Evolutionary conservation across 2,888 invertebrate species (phyloP).

Genomic region (Monopis laevigella): DNA sequence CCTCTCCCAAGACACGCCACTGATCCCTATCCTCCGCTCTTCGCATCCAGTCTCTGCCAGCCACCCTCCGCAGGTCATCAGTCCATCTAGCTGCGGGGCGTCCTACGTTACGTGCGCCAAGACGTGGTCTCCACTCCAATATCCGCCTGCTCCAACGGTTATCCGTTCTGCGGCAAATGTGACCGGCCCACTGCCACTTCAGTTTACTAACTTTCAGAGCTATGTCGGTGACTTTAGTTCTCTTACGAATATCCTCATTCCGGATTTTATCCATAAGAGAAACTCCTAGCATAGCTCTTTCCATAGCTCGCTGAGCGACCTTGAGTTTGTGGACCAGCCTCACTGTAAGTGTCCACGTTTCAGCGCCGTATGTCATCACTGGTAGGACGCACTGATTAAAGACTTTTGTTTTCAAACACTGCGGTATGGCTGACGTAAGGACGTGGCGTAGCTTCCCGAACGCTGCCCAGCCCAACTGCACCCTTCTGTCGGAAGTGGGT

Average conservation of each 20-base stretch:
- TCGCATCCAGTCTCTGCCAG: constrained; percentile 11
- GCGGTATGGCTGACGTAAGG: constrained; percentile 6
- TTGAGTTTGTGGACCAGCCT: constrained; percentile 13
- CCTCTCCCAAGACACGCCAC: constrained; percentile 13
- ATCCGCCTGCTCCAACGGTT: constrained; percentile 10
- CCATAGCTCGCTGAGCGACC: constrained; percentile 17
- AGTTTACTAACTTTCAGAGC: constrained; percentile 16
- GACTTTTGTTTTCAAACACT: constrained; percentile 11
- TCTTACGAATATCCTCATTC: constrained; percentile 12
- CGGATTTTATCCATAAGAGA: constrained; percentile 8
- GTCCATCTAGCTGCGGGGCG: constrained; percentile 11
- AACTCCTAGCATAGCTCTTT: constrained; percentile 17
- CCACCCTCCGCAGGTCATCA: constrained; percentile 11
- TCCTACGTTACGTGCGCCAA: too few relatives aligned
- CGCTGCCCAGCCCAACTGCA: constrained; percentile 19
- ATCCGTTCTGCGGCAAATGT: constrained; percentile 14
- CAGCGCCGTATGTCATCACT: constrained; percentile 18
- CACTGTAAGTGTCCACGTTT: constrained; percentile 18
- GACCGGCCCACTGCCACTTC: constrained; percentile 14
- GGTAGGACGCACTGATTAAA: constrained; percentile 18
- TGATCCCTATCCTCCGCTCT: background rate
- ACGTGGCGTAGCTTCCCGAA: constrained; percentile 17
- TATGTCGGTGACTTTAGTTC: constrained; percentile 14
- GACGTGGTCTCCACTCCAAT: too few relatives aligned
- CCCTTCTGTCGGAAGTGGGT: constrained; percentile 12